Evolutionary conservation across 2,888 invertebrate species (phyloP), one percentile per base, ranked within the genome.

Genomic region (Epinotia ramella): DNA sequence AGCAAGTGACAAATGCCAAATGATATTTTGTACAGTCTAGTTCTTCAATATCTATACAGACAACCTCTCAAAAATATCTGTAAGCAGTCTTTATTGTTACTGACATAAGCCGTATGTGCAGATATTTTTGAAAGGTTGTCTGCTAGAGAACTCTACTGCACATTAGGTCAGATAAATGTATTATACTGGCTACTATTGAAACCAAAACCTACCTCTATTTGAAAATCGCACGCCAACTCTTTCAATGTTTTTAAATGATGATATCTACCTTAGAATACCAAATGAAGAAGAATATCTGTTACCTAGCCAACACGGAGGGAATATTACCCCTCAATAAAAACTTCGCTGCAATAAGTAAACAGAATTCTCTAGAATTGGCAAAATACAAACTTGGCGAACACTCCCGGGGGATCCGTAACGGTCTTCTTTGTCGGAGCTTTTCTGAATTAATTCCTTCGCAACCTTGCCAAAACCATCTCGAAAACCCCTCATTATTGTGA

Each of bases 361-460:
- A 65, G 28, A 60, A 67, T 67, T 60, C 18, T 66, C 56, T 60
- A 40, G 49, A 69, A 65, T 76, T 67, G 71, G 75, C 65, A 71
- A 76, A 67, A 76, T 53, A 74, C 28, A 65, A 76, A 76, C 60
- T 76, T 76, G 71, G 75, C 66, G 75, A 70, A 75, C 20, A 40
- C n/a, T 65, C 74, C 65, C 44, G 20, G 59, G 69, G 70, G 70
- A 57, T 44, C 74, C 65, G 71, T 70, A 60, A 76, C 66, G 60
- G 60, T 62, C 53, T 57, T 64, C 60, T 71, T 66, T 62, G 71
- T 66, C 70, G 24, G 66, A 66, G 66, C 62, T 76, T 76, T 71
- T 62, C 65, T 56, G 66, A 71, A 76, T 71, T 70, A 60, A 75
- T 76, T 71, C 40, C 62, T 11, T 13, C 70, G 65, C 70, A 66